phyloP scores from a whole-genome alignment of 2,888 invertebrate species.

The Tachystola acroxantha region DNA sequence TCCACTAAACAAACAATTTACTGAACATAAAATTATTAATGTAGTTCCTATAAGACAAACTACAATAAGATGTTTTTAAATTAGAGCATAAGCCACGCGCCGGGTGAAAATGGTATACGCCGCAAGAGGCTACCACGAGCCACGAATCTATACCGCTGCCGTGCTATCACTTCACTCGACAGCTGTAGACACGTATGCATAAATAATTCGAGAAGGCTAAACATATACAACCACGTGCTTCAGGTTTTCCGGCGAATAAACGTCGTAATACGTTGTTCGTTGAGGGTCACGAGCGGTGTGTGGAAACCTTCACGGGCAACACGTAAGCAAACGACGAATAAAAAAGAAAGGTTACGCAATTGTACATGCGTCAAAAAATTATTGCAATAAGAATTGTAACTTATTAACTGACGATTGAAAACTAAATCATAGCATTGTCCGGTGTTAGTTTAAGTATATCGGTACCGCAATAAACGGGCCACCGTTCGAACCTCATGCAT shows the following conservation, averaged over 20 bases:
- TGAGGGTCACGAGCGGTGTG: slow-evolving; percentile 68
- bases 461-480: too few species aligned
- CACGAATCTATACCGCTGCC: slow-evolving; percentile 15
- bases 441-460: too few species aligned
- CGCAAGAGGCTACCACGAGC: slow-evolving; percentile 17
- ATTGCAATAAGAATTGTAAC: slow-evolving; percentile 11
- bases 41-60: too few species aligned
- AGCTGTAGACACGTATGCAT: slow-evolving; percentile 27
- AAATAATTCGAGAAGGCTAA: slow-evolving; percentile 7
- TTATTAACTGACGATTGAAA: too few species aligned
- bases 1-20: too few species aligned
- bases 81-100: slow-evolving; percentile 14
- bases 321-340: slow-evolving; percentile 72
- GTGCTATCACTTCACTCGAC: slow-evolving; percentile 17
- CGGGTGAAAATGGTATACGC: slow-evolving; percentile 8
- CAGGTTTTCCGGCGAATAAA: slow-evolving; percentile 32
- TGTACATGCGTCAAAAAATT: slow-evolving; percentile 45
- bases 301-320: slow-evolving; percentile 71
- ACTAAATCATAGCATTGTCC: too few species aligned
- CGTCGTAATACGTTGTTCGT: slow-evolving; percentile 30
- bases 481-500: slow-evolving; percentile 24
- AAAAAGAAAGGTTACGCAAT: slow-evolving; percentile 76
- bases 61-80: too few species aligned
- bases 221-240: slow-evolving; percentile 36
- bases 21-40: too few species aligned